A percentile compares a stretch with the other conserved stretches of the same genome.
Conservation (phyloP, 2,113 vertebrate species). For the Notarius quadriscutis region DNA sequence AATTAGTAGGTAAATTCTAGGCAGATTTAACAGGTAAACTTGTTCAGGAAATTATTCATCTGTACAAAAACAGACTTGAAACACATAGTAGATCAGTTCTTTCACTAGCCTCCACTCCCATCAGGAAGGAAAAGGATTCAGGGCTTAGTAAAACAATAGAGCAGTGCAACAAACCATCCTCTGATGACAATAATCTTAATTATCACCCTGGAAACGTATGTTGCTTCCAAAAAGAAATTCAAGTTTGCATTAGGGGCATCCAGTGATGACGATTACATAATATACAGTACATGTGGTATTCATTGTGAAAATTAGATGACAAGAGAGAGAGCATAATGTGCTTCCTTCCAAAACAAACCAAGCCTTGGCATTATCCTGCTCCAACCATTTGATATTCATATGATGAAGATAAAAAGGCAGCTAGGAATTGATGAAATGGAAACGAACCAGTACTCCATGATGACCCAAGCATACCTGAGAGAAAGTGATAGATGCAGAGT, state of each 20-base stretch:
- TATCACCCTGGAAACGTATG: conserved; percentile 15
- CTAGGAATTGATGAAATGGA: conserved; percentile 28
- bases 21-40: background rate
- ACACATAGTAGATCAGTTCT: conserved; percentile 5
- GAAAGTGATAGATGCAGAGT: background rate
- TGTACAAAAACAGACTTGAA: background rate
- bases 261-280: conserved; percentile 8
- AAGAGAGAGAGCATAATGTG: conserved; percentile 9
- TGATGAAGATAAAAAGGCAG: conserved; percentile 12
- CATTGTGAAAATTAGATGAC: conserved; percentile 27
- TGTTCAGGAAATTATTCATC: conserved; percentile 12
- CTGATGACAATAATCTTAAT: conserved; percentile 26
- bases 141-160: conserved; percentile 16
- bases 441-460: background rate
- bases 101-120: background rate
- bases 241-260: background rate
- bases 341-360: conserved; percentile 31
- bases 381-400: conserved; percentile 4
- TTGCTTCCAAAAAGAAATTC: conserved; percentile 3
- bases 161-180: conserved; percentile 1
- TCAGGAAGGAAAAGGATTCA: conserved; percentile 33
- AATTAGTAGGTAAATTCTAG: background rate
- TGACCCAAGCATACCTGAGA: conserved; percentile 18
- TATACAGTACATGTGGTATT: conserved; percentile 15
- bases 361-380: conserved; percentile 10